phyloP scores from a whole-genome alignment of 92 coral and sea anemone genomes.

The Bergia sp. region DNA sequence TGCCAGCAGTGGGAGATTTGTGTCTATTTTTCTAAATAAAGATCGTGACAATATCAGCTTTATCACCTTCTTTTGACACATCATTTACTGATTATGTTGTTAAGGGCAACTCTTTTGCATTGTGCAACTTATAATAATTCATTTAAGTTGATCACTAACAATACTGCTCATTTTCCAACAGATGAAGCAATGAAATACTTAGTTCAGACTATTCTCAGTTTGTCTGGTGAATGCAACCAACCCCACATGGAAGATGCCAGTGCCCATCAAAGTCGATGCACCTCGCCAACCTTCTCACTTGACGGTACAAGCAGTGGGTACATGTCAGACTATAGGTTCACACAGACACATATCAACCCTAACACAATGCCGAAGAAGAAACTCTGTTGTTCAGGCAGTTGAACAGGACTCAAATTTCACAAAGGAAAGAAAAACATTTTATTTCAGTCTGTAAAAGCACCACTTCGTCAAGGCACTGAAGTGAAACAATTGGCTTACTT shows the following conservation, averaged over 20 bases:
- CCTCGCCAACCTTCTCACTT: conserved; percentile 26
- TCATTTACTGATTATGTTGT: too few relatives aligned
- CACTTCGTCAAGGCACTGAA: too few relatives aligned
- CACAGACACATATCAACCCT: background rate
- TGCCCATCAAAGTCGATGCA: conserved; percentile 1
- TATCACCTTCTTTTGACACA: too few relatives aligned
- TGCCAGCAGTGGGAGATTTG: too few relatives aligned
- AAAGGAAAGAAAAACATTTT: too few relatives aligned
- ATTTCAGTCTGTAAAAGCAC: too few relatives aligned
- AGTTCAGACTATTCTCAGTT: conserved; percentile 80
- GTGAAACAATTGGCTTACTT: too few relatives aligned
- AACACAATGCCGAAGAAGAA: conserved; percentile 37
- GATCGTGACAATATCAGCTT: too few relatives aligned
- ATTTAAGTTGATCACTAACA: too few relatives aligned
- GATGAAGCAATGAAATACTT: conserved; percentile 83
- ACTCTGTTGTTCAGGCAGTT: conserved; percentile 44
- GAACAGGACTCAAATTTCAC: background rate
- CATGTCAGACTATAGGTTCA: conserved; percentile 58
- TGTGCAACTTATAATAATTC: too few relatives aligned
- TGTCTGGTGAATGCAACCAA: conserved; percentile 66
- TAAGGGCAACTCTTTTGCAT: too few relatives aligned
- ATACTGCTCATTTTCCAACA: conserved; percentile 8
- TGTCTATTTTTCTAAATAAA: too few relatives aligned
- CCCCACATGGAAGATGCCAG: conserved; percentile 56
- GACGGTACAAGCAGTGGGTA: conserved; percentile 48